A percentile compares a stretch with the other conserved stretches of the same genome.
phyloP scores from a whole-genome alignment of 1,140 invertebrate species.

The Cydia pomonella region DNA sequence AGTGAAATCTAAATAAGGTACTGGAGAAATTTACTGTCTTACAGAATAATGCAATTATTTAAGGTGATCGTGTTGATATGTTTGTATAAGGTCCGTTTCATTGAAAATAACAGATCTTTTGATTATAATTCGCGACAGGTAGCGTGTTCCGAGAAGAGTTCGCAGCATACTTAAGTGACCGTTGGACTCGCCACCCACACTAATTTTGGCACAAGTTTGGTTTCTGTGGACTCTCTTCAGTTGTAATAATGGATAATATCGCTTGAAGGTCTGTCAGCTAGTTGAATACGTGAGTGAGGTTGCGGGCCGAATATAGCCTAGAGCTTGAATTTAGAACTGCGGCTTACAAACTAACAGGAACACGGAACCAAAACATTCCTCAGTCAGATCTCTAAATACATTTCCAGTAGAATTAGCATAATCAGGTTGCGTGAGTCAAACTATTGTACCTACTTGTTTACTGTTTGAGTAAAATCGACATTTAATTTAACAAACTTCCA shows the following conservation, averaged over 20 bases:
- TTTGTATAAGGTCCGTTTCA: constrained; percentile 1
- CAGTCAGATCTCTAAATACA: background rate
- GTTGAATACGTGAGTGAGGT: constrained; percentile 26
- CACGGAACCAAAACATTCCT: constrained; percentile 16
- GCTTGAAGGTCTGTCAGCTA: background rate
- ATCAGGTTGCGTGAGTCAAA: constrained; percentile 3
- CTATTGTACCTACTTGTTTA: background rate
- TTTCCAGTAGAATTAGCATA: background rate
- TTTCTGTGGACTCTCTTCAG: background rate
- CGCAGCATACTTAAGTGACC: constrained; percentile 18
- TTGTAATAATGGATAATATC: background rate
- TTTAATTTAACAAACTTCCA: too few relatives aligned
- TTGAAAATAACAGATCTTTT: constrained; percentile 26
- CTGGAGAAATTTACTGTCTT: constrained; percentile 19
- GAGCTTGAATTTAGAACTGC: constrained; percentile 25
- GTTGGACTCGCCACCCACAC: constrained; percentile 1
- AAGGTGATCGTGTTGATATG: constrained; percentile 1
- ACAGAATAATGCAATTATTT: constrained; percentile 21
- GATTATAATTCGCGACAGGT: constrained; percentile 23
- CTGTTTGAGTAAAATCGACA: background rate
- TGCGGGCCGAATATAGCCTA: background rate
- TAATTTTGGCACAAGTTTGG: constrained; percentile 13
- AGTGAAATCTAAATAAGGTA: constrained; percentile 27
- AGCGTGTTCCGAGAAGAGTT: constrained; percentile 7
- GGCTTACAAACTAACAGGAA: constrained; percentile 16